These are phyloP conservation scores for Lipophrys pholis DNA, from an alignment of 2,113 vertebrate genomes.

Conservation along the genomic window DNA sequence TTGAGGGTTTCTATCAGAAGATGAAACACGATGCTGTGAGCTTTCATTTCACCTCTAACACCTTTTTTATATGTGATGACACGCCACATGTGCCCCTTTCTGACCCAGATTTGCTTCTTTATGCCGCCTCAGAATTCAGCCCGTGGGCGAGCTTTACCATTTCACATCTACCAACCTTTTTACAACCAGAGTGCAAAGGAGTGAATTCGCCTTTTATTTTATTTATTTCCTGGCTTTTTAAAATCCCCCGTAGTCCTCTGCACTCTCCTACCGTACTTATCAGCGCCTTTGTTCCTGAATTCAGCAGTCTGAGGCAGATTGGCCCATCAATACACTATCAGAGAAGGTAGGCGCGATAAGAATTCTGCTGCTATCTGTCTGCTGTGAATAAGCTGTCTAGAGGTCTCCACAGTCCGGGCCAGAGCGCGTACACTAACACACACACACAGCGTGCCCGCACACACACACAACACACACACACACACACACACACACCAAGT, in stretches of 20 bases:
- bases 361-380: conserved; percentile 75
- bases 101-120: conserved; percentile 24
- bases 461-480: conserved; percentile 58
- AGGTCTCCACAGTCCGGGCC: conserved; percentile 66
- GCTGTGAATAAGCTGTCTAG: conserved; percentile 77
- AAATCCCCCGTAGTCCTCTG: conserved; percentile 48
- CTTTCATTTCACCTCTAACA: conserved; percentile 41
- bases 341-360: conserved; percentile 73
- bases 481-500: conserved; percentile 47
- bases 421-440: conserved; percentile 53
- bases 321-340: conserved; percentile 81
- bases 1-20: conserved; percentile 7
- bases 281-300: conserved; percentile 75
- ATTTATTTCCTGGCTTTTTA: conserved; percentile 37
- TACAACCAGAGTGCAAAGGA: conserved; percentile 30
- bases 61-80: conserved; percentile 24
- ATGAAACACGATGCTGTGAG: background rate
- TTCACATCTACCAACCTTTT: conserved; percentile 32
- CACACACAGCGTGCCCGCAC: conserved; percentile 39
- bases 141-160: conserved; percentile 23
- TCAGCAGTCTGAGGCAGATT: conserved; percentile 74
- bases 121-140: conserved; percentile 11
- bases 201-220: conserved; percentile 28
- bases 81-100: conserved; percentile 21
- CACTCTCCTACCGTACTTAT: conserved; percentile 62